Evolutionary conservation across 2,113 vertebrate genomes (phyloP).

Genomic region (Eulemur rufifrons): DNA sequence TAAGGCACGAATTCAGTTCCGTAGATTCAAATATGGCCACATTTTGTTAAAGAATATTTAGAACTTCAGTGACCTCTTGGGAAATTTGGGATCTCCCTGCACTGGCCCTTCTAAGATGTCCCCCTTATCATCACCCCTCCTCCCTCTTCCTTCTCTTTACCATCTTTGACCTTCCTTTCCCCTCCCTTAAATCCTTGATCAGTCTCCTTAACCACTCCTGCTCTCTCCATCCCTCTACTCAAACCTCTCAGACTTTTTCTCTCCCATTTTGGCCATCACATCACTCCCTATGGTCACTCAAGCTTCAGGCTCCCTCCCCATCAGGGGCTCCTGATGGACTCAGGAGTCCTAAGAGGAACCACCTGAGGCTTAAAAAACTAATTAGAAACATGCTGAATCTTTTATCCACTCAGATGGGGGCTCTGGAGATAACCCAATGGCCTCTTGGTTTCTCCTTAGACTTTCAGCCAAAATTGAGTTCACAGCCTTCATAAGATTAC

Average conservation of each 20-base stretch:
- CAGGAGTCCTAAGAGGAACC: neutral
- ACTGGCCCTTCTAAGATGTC: neutral
- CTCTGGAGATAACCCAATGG: neutral
- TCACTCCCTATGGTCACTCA: neutral
- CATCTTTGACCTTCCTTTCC: neutral
- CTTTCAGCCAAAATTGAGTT: neutral
- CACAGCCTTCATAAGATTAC: neutral
- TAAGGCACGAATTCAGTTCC: neutral
- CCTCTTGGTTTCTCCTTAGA: neutral
- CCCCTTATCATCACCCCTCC: neutral
- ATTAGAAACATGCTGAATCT: neutral
- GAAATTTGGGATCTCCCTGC: neutral
- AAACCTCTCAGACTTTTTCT: neutral
- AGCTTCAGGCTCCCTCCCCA: neutral
- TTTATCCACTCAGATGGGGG: neutral
- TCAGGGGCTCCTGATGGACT: too few species aligned
- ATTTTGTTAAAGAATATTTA: neutral
- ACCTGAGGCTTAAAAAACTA: neutral
- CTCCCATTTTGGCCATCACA: rapidly evolving
- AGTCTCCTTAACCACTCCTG: neutral
- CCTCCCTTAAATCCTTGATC: neutral
- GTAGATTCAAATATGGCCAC: neutral
- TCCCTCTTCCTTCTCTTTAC: neutral
- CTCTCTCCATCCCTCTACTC: neutral
- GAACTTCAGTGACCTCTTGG: neutral